Base-by-base conservation (phyloP, 2,888 invertebrate genomes). In the Macropis europaea region DNA sequence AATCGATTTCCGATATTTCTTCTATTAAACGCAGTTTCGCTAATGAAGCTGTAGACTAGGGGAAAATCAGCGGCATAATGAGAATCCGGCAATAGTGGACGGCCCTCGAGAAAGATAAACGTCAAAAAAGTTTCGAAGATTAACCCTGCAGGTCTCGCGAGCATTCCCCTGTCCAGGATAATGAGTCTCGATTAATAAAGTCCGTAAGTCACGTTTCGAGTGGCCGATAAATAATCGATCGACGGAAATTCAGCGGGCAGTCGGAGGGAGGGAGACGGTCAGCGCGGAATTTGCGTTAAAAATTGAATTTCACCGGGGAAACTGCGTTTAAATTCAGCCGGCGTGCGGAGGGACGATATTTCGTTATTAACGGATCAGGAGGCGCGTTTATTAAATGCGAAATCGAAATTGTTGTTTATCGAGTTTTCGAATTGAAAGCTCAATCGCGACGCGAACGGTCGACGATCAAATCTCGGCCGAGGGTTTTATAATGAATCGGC, bases 1-100 rank as follows among this genome's bases (percentile, higher is more conserved):
- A 59, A 67, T 74, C 60, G 62, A 60, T 74, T 60, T 71, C 38
- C 62, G 38, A 76, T 76, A 76, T 62, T 74, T 62, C 47, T 30
- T 45, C 40, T 45, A 60, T 70, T 60, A 60, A 71, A 43, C 36
- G 32, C n/a, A 42, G 40, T 60, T 56, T 26, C 30, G 19, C n/a
- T 71, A 56, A 43, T 30, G 36, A 62, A 43, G 22, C 30, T 9
- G 47, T 13, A 6, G 47, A 56, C 47, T 32, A 60, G 45, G 34
- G 59, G 32, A 17, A 43, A 64, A 53, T 57, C 42, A 52, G 32
- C 17, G 57, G 30, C 17, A 15, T 59, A 53, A 34, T 30, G 43
- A 32, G 36, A n/a, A 22, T n/a, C 38, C 13, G 36, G 11, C n/a
- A 13, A 24, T 24, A 38, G 6, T 30, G 17, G 3, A 50, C 6